Conservation (phyloP, 1,140 invertebrate species). For the Listronotus oregonensis region DNA sequence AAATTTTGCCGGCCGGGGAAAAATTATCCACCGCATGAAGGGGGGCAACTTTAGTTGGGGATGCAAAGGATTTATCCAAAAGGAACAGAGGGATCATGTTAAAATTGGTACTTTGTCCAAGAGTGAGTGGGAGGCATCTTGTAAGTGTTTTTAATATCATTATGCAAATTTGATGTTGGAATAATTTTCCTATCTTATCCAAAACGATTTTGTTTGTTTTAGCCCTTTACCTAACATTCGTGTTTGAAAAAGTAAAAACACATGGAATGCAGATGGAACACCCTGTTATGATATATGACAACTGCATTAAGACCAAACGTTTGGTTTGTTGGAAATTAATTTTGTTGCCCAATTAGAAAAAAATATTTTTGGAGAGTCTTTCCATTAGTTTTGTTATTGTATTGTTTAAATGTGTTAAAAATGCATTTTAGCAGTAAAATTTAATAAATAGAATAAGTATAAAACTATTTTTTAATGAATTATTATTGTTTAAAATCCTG, state of each 20-base stretch:
- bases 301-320: too few species aligned
- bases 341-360: too few species aligned
- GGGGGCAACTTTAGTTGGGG: slow-evolving; percentile 62
- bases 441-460: too few species aligned
- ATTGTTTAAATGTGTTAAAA: too few species aligned
- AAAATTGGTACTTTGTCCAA: slow-evolving; percentile 81
- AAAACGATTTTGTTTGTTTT: slow-evolving; percentile 61
- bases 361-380: too few species aligned
- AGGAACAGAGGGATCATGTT: slow-evolving; percentile 54
- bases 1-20: slow-evolving; percentile 78
- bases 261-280: slow-evolving; percentile 67
- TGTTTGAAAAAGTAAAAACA: slow-evolving; percentile 78
- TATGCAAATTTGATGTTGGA: too few species aligned
- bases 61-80: slow-evolving; percentile 61
- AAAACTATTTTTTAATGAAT: too few species aligned
- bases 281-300: slow-evolving; percentile 57
- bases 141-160: slow-evolving; percentile 64
- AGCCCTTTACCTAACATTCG: slow-evolving; percentile 86
- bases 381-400: too few species aligned
- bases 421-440: too few species aligned
- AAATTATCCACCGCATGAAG: slow-evolving; percentile 67
- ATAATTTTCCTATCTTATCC: too few species aligned
- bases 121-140: slow-evolving; percentile 92
- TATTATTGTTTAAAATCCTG: too few species aligned
- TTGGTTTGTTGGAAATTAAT: too few species aligned